A percentile compares a stretch with the other conserved stretches of the same genome.
Conservation (phyloP, 2,888 invertebrate species). For the Ellobium chinense region DNA sequence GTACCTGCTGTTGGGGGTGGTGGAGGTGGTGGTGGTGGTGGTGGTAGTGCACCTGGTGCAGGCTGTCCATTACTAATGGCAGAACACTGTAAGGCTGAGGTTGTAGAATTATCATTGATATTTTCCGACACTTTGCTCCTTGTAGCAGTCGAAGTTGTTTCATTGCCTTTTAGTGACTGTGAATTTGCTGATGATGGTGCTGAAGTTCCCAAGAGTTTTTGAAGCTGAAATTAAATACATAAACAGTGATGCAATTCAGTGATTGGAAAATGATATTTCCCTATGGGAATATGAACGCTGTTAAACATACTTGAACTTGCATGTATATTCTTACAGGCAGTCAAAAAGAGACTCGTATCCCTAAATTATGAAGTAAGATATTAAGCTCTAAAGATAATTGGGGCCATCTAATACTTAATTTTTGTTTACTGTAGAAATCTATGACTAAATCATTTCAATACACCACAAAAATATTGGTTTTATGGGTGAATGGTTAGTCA, state of each 20-base stretch:
- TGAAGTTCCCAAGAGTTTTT: constrained; percentile 17
- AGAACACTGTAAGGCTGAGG: background rate
- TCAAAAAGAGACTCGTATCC: no score
- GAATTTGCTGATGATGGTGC: background rate
- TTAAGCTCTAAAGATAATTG: no score
- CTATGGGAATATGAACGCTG: no score
- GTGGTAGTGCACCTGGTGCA: constrained; percentile 23
- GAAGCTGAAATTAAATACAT: constrained; percentile 25
- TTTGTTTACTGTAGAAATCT: no score
- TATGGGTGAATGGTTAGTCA: no score
- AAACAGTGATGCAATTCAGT: background rate
- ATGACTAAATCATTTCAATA: no score
- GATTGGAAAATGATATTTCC: no score
- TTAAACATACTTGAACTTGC: no score
- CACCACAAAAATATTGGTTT: no score
- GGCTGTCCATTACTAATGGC: background rate
- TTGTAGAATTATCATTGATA: background rate
- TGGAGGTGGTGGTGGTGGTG: constrained; percentile 47
- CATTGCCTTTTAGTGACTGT: background rate
- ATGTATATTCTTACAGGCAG: no score
- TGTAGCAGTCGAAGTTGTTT: background rate
- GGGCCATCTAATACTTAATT: no score
- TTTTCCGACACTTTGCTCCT: background rate
- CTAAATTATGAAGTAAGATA: no score
- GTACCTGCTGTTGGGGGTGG: background rate